A percentile compares a stretch with the other conserved stretches of the same genome.
Conservation (phyloP, 2,113 vertebrate genomes). For the Merops nubicus region DNA sequence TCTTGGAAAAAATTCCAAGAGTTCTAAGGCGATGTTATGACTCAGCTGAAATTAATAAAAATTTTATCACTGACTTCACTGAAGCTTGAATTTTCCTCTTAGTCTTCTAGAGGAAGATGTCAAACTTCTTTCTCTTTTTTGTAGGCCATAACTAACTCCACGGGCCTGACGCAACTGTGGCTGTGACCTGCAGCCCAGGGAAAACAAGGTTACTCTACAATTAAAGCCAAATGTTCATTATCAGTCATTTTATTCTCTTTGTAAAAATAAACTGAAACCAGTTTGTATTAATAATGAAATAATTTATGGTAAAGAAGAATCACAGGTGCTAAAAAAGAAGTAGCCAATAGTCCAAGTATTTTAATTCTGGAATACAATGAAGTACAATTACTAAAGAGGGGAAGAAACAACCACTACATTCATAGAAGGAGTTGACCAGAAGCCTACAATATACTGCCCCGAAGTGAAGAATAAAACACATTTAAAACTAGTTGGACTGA, state of each 20-base stretch:
- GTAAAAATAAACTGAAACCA: background rate
- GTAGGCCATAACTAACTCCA: background rate
- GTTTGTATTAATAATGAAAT: background rate
- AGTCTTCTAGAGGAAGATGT: background rate
- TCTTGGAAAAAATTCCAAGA: background rate
- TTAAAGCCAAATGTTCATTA: background rate
- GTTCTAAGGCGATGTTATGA: background rate
- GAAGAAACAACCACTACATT: background rate
- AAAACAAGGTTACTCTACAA: background rate
- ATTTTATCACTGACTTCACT: slow-evolving; percentile 31
- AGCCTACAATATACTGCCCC: background rate
- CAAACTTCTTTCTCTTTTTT: slow-evolving; percentile 14
- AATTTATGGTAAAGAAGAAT: background rate
- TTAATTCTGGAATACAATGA: background rate
- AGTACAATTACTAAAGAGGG: background rate
- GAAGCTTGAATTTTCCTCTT: background rate
- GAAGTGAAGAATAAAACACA: background rate
- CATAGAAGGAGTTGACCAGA: background rate
- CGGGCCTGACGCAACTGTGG: background rate
- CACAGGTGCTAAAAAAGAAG: background rate
- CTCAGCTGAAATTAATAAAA: slow-evolving; percentile 2
- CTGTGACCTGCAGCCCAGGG: background rate
- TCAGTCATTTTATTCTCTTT: background rate
- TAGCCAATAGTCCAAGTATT: background rate
- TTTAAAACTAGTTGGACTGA: background rate